Percentiles rank a stretch among this genome's conserved stretches.
Conservation (phyloP, 2,888 invertebrate genomes). For the Pardosa pseudoannulata region DNA sequence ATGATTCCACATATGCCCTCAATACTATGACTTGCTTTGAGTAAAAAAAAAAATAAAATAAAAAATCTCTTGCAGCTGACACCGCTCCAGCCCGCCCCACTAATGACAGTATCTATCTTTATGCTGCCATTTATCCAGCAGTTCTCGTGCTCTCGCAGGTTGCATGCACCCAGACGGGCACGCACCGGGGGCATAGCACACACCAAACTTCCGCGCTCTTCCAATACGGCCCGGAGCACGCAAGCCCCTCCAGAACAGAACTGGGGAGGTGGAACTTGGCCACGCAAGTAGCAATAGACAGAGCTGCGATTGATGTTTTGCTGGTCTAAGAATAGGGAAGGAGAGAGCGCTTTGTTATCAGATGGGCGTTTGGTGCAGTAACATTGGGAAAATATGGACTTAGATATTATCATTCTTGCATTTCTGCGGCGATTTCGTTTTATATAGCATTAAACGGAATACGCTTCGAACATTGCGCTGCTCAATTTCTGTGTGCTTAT, state of each 20-base stretch:
- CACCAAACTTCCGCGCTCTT: slow-evolving; percentile 46
- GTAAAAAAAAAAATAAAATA: neutral
- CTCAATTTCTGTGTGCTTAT: too few relatives aligned
- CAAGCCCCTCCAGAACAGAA: neutral
- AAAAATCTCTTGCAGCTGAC: slow-evolving; percentile 17
- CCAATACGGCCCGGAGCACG: slow-evolving; percentile 12
- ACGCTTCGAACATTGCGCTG: too few relatives aligned
- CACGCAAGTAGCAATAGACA: slow-evolving; percentile 4
- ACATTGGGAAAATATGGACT: too few relatives aligned
- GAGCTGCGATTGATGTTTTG: slow-evolving; percentile 15
- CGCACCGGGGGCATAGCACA: slow-evolving; percentile 14
- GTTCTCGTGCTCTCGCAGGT: slow-evolving; percentile 27
- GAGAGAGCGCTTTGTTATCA: slow-evolving; percentile 11
- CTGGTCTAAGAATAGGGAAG: slow-evolving; percentile 6
- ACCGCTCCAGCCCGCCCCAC: slow-evolving; percentile 5
- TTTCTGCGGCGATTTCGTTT: too few relatives aligned
- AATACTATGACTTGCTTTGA: neutral
- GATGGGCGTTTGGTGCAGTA: neutral
- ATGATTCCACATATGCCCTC: neutral
- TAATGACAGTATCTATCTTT: slow-evolving; percentile 32
- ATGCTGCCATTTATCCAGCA: slow-evolving; percentile 34
- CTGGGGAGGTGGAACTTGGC: slow-evolving; percentile 10
- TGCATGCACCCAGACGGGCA: slow-evolving; percentile 29
- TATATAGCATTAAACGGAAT: too few relatives aligned
- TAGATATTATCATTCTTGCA: too few relatives aligned